These are phyloP conservation scores for Kryptopterus vitreolus DNA, from an alignment of 2,797 vertebrate species.

Conservation along the genomic window DNA sequence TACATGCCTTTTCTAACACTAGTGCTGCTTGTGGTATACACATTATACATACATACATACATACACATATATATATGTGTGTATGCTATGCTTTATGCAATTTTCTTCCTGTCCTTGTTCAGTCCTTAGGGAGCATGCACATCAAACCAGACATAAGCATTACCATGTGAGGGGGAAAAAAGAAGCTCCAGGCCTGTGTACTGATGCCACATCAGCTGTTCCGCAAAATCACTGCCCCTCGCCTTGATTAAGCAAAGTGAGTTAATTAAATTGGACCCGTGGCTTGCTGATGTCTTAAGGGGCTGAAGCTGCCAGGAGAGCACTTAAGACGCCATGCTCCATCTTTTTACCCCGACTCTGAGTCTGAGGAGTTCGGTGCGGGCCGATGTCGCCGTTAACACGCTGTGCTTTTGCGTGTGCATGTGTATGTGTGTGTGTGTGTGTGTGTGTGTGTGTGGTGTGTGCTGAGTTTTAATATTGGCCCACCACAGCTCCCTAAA, in stretches of 20 bases:
- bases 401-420: conserved; percentile 7
- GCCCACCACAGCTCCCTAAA: conserved; percentile 72
- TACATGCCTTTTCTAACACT: not conserved
- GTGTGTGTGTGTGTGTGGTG: conserved; percentile 47
- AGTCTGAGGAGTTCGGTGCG: conserved; percentile 65
- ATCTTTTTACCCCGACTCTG: conserved; percentile 48
- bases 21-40: not conserved
- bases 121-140: conserved; percentile 7
- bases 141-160: conserved; percentile 1
- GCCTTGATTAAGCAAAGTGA: conserved; percentile 43
- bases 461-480: conserved; percentile 74
- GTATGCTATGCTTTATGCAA: not conserved
- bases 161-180: not conserved
- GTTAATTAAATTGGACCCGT: conserved; percentile 55
- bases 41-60: too few species aligned
- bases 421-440: conserved; percentile 47
- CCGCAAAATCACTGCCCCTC: conserved; percentile 17
- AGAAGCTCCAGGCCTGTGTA: not conserved
- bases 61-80: too few species aligned
- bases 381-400: conserved; percentile 63
- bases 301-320: conserved; percentile 74
- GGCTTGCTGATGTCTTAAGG: conserved; percentile 64
- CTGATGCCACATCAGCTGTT: conserved; percentile 15
- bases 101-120: not conserved
- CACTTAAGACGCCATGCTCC: conserved; percentile 66